phyloP scores from a whole-genome alignment of 2,113 vertebrate genomes.

The Leucopsar rothschildi region DNA sequence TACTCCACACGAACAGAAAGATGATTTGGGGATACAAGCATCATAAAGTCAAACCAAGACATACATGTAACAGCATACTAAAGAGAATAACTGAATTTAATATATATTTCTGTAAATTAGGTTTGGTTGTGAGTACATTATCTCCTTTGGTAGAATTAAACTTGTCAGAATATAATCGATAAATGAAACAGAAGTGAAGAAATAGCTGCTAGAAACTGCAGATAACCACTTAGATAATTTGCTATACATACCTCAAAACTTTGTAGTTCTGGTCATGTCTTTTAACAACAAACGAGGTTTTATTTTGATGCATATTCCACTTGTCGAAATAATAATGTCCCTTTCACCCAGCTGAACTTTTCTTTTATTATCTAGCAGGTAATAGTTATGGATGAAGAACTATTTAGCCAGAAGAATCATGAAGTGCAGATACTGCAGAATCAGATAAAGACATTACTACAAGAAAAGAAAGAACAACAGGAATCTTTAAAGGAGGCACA shows the following conservation, averaged over 20 bases:
- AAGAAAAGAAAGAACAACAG: conserved; percentile 70
- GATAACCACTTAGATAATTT: not conserved
- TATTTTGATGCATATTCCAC: not conserved
- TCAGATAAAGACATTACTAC: conserved; percentile 69
- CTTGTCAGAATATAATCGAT: not conserved
- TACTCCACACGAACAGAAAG: no score
- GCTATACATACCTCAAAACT: not conserved
- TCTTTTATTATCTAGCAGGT: conserved; percentile 70
- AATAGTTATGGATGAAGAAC: conserved; percentile 68
- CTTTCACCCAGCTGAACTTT: not conserved
- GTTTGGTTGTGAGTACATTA: not conserved
- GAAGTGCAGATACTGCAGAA: conserved; percentile 73
- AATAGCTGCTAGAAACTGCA: not conserved
- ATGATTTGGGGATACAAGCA: no score
- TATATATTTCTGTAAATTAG: not conserved
- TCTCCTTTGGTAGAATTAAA: not conserved
- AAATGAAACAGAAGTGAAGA: not conserved
- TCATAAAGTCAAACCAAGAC: no score
- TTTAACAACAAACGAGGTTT: not conserved
- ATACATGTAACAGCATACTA: not conserved
- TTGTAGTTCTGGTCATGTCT: not conserved
- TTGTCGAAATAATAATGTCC: not conserved
- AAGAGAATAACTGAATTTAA: not conserved
- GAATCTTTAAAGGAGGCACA: conserved; percentile 73
- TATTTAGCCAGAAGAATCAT: conserved; percentile 75